phyloP scores from a whole-genome alignment of 1,140 invertebrate genomes.

The Zaprionus taronus region DNA sequence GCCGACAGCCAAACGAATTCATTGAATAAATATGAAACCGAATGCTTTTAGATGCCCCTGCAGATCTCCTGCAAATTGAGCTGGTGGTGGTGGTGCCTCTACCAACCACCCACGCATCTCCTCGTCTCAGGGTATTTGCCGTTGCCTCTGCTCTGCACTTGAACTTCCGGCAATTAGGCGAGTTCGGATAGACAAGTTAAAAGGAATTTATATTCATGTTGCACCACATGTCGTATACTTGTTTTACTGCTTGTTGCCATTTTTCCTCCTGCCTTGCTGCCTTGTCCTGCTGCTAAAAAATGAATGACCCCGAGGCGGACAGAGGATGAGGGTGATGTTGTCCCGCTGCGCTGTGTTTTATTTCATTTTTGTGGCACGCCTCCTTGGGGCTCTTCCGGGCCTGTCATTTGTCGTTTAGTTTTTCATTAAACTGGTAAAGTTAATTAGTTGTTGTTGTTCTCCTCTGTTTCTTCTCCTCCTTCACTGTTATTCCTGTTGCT shows the following conservation, averaged over 20 bases:
- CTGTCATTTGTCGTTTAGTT: slow-evolving; percentile 61
- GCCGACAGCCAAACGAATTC: slow-evolving; percentile 44
- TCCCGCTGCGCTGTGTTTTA: slow-evolving; percentile 11
- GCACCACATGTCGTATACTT: slow-evolving; percentile 69
- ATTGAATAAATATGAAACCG: slow-evolving; percentile 72
- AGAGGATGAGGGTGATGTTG: not conserved
- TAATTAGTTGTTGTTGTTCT: slow-evolving; percentile 63
- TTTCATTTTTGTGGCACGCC: slow-evolving; percentile 2
- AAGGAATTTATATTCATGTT: slow-evolving; percentile 49
- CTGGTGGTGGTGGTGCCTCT: not conserved
- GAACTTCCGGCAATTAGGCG: slow-evolving; percentile 74
- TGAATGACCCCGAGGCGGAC: slow-evolving; percentile 33
- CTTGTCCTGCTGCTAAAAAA: slow-evolving; percentile 48
- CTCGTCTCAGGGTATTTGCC: not conserved
- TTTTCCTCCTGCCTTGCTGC: slow-evolving; percentile 17
- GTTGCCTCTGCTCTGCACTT: slow-evolving; percentile 45
- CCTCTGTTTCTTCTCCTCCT: slow-evolving; percentile 10
- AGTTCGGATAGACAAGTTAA: slow-evolving; percentile 21
- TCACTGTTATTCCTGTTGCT: not conserved
- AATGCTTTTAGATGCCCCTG: slow-evolving; percentile 57
- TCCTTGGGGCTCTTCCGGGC: slow-evolving; percentile 28
- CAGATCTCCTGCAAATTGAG: not conserved
- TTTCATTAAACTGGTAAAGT: slow-evolving; percentile 72
- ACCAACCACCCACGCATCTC: not conserved
- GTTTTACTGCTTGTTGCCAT: slow-evolving; percentile 45